Evolutionary conservation across 2,888 invertebrate species (phyloP).

Genomic region (Ischnura elegans): DNA sequence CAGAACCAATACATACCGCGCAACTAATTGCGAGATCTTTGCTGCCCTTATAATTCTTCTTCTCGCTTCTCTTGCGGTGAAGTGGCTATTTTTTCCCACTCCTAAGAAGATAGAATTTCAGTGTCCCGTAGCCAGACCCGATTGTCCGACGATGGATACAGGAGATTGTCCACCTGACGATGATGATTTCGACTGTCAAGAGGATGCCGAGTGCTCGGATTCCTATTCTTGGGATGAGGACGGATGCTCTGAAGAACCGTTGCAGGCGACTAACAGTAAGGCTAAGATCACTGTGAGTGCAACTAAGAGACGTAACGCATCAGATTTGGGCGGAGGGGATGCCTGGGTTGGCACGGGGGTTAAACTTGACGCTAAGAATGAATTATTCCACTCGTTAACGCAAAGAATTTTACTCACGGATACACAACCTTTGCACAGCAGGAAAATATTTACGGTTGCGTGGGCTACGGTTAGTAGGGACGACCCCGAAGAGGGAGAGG

Average conservation of each 20-base stretch:
- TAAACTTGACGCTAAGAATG: background rate
- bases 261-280: slow-evolving; percentile 57
- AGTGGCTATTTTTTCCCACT: background rate
- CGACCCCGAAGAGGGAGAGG: background rate
- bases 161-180: background rate
- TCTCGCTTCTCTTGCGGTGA: background rate
- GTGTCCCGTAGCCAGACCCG: background rate
- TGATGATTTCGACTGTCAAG: slow-evolving; percentile 17
- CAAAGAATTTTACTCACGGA: background rate
- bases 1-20: slow-evolving; percentile 29
- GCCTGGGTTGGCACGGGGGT: background rate
- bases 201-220: slow-evolving; percentile 1
- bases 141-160: slow-evolving; percentile 33
- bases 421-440: background rate
- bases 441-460: slow-evolving; percentile 35
- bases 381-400: slow-evolving; percentile 13
- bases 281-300: slow-evolving; percentile 29
- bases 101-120: slow-evolving; percentile 12
- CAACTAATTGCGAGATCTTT: slow-evolving; percentile 16
- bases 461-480: slow-evolving; percentile 27
- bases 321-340: background rate
- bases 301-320: slow-evolving; percentile 20
- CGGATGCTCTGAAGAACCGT: background rate
- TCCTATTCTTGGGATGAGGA: slow-evolving; percentile 19
- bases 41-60: background rate